These are phyloP conservation scores for Archips crataeganus DNA, from an alignment of 2,888 invertebrate genomes.

Conservation along the genomic window DNA sequence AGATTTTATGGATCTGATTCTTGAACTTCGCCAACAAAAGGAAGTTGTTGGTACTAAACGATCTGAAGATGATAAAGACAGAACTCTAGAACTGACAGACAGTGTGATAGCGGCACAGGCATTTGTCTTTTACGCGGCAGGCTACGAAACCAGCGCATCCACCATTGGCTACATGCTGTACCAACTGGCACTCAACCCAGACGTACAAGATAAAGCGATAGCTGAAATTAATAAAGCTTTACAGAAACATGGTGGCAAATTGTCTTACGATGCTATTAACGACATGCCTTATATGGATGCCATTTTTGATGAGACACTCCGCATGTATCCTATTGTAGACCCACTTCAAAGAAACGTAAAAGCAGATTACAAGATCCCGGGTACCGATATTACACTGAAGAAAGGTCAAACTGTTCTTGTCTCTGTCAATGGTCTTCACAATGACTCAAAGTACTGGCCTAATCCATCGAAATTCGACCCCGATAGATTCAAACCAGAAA, in stretches of 20 bases:
- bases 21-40: conserved; percentile 40
- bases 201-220: conserved; percentile 66
- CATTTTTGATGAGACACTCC: conserved; percentile 70
- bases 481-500: conserved; percentile 53
- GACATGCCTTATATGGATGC: conserved; percentile 71
- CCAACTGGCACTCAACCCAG: conserved; percentile 64
- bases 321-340: conserved; percentile 74
- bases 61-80: conserved; percentile 22
- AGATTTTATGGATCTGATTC: conserved; percentile 46
- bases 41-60: conserved; percentile 8
- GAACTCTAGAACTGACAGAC: conserved; percentile 56
- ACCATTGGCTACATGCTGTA: conserved; percentile 66
- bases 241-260: conserved; percentile 54
- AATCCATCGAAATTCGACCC: conserved; percentile 55
- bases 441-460: conserved; percentile 66
- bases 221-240: conserved; percentile 61
- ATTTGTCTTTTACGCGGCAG: conserved; percentile 74
- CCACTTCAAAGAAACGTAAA: conserved; percentile 62
- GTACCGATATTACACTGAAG: conserved; percentile 55
- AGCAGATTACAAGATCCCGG: conserved; percentile 59
- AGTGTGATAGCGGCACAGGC: conserved; percentile 68
- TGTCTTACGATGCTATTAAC: conserved; percentile 67
- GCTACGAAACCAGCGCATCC: conserved; percentile 76
- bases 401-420: conserved; percentile 55
- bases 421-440: conserved; percentile 60